Base-by-base conservation (phyloP, 2,888 invertebrate species). In the Aspidiotus destructor region DNA sequence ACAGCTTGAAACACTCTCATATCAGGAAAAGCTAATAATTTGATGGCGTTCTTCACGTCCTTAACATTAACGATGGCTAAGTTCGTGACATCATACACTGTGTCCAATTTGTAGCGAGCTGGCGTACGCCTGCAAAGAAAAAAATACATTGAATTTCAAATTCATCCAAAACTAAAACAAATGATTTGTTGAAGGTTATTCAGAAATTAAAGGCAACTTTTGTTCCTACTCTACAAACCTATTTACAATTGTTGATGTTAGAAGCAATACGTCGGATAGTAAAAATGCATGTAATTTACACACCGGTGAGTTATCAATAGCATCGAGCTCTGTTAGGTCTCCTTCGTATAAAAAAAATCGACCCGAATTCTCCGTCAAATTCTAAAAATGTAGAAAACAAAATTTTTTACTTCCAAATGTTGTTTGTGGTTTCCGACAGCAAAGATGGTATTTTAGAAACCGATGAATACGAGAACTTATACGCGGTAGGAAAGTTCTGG, bases 51-150 rank as follows among this genome's bases (percentile, higher is more conserved):
- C 62, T 91, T 92, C 71, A 91, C 82, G 79, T 96, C 92, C 74
- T 90, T 82, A 63, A 96, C 92, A 78, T 97, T 97, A 0, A 97
- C 94, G 41, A 96, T 89, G 28, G 95, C 96, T 73, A 96, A 81
- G 77, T 88, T 92, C 75, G 92, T 91, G 55, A 93, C 81, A 73
- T 92, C 89, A 77, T 92, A 92, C 75, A 88, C 83, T 10, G 84
- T 84, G 78, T 92, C 89, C 80, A 88, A 90, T 77, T 88, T 86
- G 76, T 90, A 92, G 74, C 89, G 84, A 75, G 88, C 87, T 62
- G 88, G 86, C 9, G 90, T 89, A 72, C 87, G 80, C 71, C 81
- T 82, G 70, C 57, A 76, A 74, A 65, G 61, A 41, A 70, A 28
- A 28, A 28, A 28, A 28, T 5, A 28, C 28, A 28, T 28, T 3